These are phyloP conservation scores for Drosophila mimica DNA, from an alignment of 2,888 invertebrate species.

Conservation along the genomic window DNA sequence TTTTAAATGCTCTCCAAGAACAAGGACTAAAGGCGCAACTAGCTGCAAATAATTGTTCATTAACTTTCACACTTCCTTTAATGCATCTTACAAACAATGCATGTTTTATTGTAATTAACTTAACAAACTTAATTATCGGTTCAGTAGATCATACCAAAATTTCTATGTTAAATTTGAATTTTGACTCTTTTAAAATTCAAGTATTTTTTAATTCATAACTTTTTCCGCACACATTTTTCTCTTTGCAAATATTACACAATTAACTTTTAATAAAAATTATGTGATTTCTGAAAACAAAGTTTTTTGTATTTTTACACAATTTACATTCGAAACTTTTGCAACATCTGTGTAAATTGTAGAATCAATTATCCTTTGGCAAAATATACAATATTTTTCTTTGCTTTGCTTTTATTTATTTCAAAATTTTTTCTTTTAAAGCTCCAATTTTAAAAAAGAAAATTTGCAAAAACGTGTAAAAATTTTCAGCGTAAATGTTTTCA, in stretches of 20 bases:
- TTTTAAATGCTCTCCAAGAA: neutral
- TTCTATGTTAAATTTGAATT: neutral
- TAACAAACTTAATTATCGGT: neutral
- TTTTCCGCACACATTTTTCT: neutral
- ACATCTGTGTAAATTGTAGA: neutral
- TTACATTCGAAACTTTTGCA: neutral
- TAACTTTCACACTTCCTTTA: neutral
- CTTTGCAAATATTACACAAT: neutral
- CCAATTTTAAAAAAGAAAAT: no score
- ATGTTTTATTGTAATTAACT: neutral
- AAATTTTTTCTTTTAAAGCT: neutral
- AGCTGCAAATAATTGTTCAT: neutral
- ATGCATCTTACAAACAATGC: neutral
- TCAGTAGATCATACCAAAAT: neutral
- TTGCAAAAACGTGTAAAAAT: no score
- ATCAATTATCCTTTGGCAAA: neutral
- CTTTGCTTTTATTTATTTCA: neutral
- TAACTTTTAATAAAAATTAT: neutral
- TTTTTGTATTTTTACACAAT: neutral
- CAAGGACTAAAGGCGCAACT: neutral
- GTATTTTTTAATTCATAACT: neutral
- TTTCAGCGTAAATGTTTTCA: neutral
- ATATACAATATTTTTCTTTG: neutral
- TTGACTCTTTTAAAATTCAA: neutral
- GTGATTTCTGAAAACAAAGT: neutral